Evolutionary conservation across 2,888 invertebrate species (phyloP), one percentile per base, ranked within the genome.

Genomic region (Spialia ferax): DNA sequence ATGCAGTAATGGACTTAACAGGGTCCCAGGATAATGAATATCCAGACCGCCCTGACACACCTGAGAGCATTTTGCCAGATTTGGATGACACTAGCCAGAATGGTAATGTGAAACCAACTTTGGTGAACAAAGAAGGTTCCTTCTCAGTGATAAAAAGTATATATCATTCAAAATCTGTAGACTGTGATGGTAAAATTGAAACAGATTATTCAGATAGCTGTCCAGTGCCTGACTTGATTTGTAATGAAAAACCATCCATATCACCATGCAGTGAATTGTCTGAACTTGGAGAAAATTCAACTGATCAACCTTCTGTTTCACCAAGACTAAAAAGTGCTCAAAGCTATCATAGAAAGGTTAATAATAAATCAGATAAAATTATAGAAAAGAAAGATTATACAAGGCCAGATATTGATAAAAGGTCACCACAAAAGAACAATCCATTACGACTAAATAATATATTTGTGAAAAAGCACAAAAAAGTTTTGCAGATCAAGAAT

Each of bases 221-320:
- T 74, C 88, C 91, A 26, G 88, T 94, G 50, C 94, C 93, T 62
- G 94, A 94, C 76, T 82, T 94, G 71, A 94, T 92, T 71, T 94
- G 94, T 75, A 94, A 94, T 76, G 94, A 94, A 75, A 94, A 94
- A 71, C 91, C 93, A 54, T 93, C 93, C 35, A 90, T 93, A 77
- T 94, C 94, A 26, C 93, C 94, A 2, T 92, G 92, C 76, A 93
- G 94, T 78, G 94, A 94, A 74, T 76, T 94, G 64, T 93, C 93
- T 1, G 94, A 93, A 75, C 84, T 83, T 71, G 88, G 90, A 4
- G 93, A 93, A n/a, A 91, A 88, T 74, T 89, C 89, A 7, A 86
- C 79, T 23, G 92, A 92, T 70, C 84, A 72, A 63, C 75, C 80
- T 26, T 76, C 81, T 66, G 73, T 84, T 22, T 84, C 86, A 23